Base-by-base conservation (phyloP, 2,888 invertebrate genomes). In the Phasia obesa region DNA sequence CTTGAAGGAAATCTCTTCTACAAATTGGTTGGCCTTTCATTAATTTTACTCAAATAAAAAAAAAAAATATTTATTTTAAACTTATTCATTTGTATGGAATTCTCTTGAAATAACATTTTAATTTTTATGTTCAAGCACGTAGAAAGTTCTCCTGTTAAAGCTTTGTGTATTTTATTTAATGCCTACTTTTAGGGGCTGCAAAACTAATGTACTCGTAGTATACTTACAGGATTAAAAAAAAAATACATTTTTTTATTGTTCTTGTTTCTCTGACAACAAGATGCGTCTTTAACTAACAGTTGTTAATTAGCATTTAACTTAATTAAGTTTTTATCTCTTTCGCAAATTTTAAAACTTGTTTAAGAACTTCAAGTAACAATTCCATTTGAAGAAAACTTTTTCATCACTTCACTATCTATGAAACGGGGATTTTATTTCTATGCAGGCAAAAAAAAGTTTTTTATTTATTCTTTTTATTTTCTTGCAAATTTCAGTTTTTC, bases 271-370 rank as follows among this genome's bases (percentile, higher is more conserved):
- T 47, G 15, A 25, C 44, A 23, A 62, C 21, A 19, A 21, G 15
- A 9, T 64, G 2, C 49, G n/a, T 35, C 13, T 35, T 51, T 21
- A n/a, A 42, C 62, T 62, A 17, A 44, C 60, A 23, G 38, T 35
- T 65, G 51, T 51, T 38, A 35, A 51, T 51, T 65, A 51, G 35
- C 51, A 38, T 51, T 65, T 65, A 23, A 51, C 23, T 38, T 38
- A 65, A 65, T 65, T 15, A 65, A 65, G 23, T 35, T 44, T 60
- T 51, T 51, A 53, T 65, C 65, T 65, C 35, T 13, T 51, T 19
- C 5, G 4, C 44, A 64, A 64, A 13, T 64, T 64, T 49, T 5
- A 19, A 19, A 47, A 13, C 19, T 27, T 51, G n/a, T n/a, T 17
- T 25, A 0, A 11, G 25, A 62, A 60, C 47, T 31, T 9, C 23